These are phyloP conservation scores for Halcyon malimbica DNA, from an alignment of 2,113 vertebrate genomes.

Conservation along the genomic window DNA sequence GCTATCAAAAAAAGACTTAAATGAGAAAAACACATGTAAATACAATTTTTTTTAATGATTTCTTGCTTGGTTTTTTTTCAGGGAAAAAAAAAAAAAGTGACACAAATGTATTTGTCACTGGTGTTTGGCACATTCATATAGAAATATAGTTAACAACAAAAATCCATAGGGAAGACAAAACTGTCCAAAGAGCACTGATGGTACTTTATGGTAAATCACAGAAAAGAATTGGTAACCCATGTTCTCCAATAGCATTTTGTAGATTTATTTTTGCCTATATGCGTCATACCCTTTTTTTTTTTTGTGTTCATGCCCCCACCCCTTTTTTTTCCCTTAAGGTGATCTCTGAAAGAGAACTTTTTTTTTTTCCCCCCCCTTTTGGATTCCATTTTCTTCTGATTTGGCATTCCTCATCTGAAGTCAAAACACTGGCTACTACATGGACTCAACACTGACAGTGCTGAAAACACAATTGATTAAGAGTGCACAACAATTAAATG, in stretches of 20 bases:
- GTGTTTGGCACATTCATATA: background rate
- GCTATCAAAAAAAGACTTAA: background rate
- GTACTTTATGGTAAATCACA: background rate
- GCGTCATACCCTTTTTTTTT: background rate
- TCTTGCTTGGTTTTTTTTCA: background rate
- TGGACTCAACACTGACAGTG: background rate
- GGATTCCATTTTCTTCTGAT: background rate
- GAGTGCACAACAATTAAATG: background rate
- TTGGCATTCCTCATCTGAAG: background rate
- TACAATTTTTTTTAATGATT: background rate
- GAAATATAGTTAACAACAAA: background rate
- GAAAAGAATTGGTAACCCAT: background rate
- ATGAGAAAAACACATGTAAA: background rate
- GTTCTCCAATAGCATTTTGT: background rate
- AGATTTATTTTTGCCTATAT: background rate
- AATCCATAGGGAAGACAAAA: background rate
- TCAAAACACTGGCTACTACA: background rate
- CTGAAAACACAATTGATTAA: background rate
- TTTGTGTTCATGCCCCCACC: background rate
- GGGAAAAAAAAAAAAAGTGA: background rate
- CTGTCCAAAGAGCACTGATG: background rate
- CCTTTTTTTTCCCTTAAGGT: background rate
- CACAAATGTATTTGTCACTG: background rate
- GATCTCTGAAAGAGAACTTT: background rate
- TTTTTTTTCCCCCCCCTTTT: fast-evolving